Evolutionary conservation across 1,140 invertebrate genomes (phyloP).

Genomic region (Drosophila gunungcola): DNA sequence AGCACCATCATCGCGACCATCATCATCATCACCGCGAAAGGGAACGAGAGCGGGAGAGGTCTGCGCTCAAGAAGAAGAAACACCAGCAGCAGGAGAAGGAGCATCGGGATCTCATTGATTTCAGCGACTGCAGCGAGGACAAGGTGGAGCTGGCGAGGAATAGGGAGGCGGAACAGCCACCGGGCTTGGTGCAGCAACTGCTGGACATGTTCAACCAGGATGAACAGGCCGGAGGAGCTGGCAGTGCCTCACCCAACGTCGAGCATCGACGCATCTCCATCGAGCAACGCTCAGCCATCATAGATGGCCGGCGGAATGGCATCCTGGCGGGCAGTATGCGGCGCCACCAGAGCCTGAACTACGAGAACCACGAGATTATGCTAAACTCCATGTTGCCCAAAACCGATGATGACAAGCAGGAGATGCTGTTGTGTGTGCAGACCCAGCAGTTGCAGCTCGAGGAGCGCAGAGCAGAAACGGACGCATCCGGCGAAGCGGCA

Average conservation of each 20-base stretch:
- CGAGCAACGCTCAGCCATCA: conserved; percentile 70
- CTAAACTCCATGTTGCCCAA: conserved; percentile 54
- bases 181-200: conserved; percentile 55
- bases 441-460: conserved; percentile 59
- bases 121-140: conserved; percentile 77
- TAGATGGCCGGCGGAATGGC: conserved; percentile 79
- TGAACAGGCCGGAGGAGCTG: conserved; percentile 5
- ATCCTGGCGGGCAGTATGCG: conserved; percentile 70
- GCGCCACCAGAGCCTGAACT: conserved; percentile 79
- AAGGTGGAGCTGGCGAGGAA: conserved; percentile 40
- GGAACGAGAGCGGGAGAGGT: conserved; percentile 18
- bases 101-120: conserved; percentile 75
- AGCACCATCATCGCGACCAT: conserved; percentile 56
- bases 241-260: conserved; percentile 33
- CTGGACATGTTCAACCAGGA: conserved; percentile 59
- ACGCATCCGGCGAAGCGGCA: neutral
- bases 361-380: conserved; percentile 84
- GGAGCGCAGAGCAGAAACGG: neutral
- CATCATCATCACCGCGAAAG: conserved; percentile 59
- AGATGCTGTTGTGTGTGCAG: conserved; percentile 65
- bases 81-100: conserved; percentile 25
- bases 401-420: conserved; percentile 73
- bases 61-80: conserved; percentile 60
- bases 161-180: conserved; percentile 34
- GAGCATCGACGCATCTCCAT: conserved; percentile 75